Percentiles rank a stretch among this genome's conserved stretches.
Evolutionary conservation across 2,888 invertebrate genomes (phyloP).

Genomic region (Tipula lateralis): DNA sequence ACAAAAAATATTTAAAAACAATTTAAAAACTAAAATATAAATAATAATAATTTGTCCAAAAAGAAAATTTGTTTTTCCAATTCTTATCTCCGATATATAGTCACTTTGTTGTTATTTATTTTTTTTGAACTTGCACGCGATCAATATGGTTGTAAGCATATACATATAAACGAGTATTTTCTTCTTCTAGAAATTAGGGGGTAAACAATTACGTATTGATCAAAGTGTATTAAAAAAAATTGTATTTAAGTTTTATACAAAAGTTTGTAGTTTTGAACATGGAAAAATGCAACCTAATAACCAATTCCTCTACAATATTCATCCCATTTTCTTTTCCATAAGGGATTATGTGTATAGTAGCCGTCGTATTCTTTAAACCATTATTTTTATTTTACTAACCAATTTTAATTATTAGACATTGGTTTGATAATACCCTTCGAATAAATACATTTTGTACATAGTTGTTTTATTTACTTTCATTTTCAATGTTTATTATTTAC

Average conservation of each 20-base stretch:
- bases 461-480: not conserved
- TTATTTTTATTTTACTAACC: not conserved
- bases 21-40: not conserved
- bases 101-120: not conserved
- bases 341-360: not conserved
- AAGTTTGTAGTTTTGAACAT: not conserved
- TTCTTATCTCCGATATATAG: not conserved
- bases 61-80: constrained; percentile 12
- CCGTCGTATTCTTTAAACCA: not conserved
- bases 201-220: constrained; percentile 24
- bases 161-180: not conserved
- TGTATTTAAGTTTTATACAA: not conserved
- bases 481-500: constrained; percentile 13
- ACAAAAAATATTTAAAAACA: not conserved
- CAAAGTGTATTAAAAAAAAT: not conserved
- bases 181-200: not conserved
- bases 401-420: not conserved
- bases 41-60: constrained; percentile 19
- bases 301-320: not conserved
- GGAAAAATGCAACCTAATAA: not conserved
- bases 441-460: not conserved
- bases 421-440: not conserved
- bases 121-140: not conserved
- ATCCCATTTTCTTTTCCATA: not conserved
- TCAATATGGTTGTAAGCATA: not conserved